These are phyloP conservation scores for Catharus bicknelli DNA, from an alignment of 2,113 vertebrate species.

Conservation along the genomic window DNA sequence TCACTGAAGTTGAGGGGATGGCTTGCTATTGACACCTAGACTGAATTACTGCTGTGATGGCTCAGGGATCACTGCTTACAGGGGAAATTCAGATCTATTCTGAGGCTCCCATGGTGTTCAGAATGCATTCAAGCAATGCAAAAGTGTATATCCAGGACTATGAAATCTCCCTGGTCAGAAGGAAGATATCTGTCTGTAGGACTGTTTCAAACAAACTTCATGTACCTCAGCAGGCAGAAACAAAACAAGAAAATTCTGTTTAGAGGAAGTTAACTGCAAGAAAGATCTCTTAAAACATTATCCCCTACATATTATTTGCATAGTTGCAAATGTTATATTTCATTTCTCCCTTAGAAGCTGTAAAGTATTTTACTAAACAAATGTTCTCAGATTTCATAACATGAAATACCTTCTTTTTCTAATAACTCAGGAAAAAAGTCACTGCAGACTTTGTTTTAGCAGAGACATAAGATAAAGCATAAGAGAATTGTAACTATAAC, in stretches of 20 bases:
- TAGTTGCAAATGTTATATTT: neutral
- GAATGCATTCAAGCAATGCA: neutral
- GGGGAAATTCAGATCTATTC: neutral
- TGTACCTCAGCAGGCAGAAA: neutral
- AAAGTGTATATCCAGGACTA: neutral
- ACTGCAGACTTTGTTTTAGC: neutral
- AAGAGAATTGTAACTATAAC: neutral
- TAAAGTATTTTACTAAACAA: neutral
- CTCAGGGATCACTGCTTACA: neutral
- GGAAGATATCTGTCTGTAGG: neutral
- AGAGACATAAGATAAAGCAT: neutral
- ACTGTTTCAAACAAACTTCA: neutral
- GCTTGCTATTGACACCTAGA: rapidly evolving
- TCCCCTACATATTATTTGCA: neutral
- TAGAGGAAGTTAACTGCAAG: neutral
- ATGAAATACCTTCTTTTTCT: neutral
- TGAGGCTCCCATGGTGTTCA: neutral
- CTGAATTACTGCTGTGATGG: neutral
- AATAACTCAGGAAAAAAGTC: neutral
- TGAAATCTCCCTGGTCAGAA: neutral
- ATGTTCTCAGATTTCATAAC: neutral
- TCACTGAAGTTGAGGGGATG: rapidly evolving
- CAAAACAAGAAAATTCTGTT: neutral
- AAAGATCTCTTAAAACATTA: neutral
- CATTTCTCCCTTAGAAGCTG: neutral